Conservation (phyloP, 2,113 vertebrate genomes). For the Cyanoramphus novaezelandiae region DNA sequence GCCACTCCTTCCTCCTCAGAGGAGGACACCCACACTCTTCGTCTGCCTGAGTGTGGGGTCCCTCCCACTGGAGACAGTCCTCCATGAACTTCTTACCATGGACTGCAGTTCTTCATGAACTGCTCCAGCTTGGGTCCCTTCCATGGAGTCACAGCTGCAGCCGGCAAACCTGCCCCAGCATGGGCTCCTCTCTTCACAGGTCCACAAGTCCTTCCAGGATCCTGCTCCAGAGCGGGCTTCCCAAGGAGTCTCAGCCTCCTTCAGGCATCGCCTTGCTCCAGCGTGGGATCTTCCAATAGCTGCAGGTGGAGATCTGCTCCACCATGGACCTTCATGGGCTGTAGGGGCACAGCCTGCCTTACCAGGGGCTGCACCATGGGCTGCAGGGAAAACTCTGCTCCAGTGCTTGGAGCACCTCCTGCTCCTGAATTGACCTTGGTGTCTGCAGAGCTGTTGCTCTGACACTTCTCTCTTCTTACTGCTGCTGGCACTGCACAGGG, state of each 20-base stretch:
- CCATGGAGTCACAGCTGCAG: background rate
- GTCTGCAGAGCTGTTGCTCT: background rate
- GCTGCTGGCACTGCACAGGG: background rate
- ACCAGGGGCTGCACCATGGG: fast-evolving
- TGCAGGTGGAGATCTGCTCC: background rate
- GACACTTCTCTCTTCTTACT: background rate
- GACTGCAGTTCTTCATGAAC: background rate
- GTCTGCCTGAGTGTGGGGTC: background rate
- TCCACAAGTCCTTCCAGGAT: background rate
- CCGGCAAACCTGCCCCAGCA: background rate
- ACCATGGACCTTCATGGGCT: background rate
- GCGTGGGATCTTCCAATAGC: background rate
- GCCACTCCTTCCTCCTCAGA: background rate
- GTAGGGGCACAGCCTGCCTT: background rate
- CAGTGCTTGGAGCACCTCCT: background rate
- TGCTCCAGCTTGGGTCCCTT: background rate
- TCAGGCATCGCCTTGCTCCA: background rate
- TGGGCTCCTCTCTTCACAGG: background rate
- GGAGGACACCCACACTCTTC: background rate
- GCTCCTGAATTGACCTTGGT: background rate
- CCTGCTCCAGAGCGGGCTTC: background rate
- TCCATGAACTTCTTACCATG: background rate
- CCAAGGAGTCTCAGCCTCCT: background rate
- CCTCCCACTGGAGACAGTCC: background rate
- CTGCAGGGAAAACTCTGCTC: background rate